These are phyloP conservation scores for Myrmophylax atrothorax DNA, from an alignment of 2,113 vertebrate species.

Conservation along the genomic window DNA sequence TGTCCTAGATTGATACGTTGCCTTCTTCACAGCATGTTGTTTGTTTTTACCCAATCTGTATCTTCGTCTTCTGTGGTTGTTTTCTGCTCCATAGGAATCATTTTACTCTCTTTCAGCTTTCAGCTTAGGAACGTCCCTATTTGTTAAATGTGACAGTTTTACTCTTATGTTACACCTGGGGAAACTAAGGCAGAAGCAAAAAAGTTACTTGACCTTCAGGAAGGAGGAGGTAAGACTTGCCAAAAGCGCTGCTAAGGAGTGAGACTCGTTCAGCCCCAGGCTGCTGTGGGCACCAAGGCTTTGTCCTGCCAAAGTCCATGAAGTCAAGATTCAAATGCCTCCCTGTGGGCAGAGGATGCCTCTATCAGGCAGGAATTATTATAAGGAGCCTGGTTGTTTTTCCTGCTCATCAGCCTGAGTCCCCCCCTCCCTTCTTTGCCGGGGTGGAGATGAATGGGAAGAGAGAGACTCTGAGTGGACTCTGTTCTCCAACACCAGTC, in stretches of 20 bases:
- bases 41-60: background rate
- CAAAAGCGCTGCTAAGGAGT: background rate
- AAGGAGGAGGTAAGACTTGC: background rate
- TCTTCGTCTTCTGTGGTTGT: background rate
- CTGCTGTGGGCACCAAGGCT: background rate
- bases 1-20: background rate
- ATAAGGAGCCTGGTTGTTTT: constrained; percentile 51
- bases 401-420: constrained; percentile 24
- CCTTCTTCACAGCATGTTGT: background rate
- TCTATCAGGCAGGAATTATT: constrained; percentile 10
- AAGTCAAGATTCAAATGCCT: background rate
- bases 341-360: background rate
- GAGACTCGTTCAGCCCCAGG: background rate
- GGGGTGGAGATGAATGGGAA: constrained; percentile 48
- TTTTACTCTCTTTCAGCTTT: background rate
- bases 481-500: constrained; percentile 59
- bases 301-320: background rate
- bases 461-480: constrained; percentile 66
- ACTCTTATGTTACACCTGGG: background rate
- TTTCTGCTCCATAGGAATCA: background rate
- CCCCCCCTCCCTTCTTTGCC: background rate
- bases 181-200: background rate
- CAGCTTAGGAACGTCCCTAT: background rate
- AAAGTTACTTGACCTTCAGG: fast-evolving
- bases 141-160: background rate